These are phyloP conservation scores for Mionectes macconnelli DNA, from an alignment of 2,113 vertebrate species.

Conservation along the genomic window DNA sequence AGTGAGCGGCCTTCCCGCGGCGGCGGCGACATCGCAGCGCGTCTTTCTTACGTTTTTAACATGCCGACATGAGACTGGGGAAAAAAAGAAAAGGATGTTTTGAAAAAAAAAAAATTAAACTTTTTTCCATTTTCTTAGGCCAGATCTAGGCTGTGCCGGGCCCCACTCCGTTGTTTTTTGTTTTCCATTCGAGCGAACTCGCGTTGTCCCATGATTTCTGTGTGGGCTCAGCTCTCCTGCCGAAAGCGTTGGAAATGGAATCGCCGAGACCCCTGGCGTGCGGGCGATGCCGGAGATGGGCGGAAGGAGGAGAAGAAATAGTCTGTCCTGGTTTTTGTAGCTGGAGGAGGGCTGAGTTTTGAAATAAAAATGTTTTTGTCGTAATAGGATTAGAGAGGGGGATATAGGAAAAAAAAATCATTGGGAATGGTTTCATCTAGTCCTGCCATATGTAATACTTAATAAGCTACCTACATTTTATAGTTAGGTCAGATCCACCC, in stretches of 20 bases:
- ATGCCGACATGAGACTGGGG: conserved; percentile 29
- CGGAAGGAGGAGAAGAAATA: conserved; percentile 1
- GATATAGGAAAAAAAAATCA: conserved; percentile 44
- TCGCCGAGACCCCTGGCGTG: conserved; percentile 52
- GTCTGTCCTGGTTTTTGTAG: conserved; percentile 37
- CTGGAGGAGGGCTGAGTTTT: conserved; percentile 57
- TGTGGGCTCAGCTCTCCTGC: conserved; percentile 58
- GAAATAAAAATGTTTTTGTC: conserved; percentile 67
- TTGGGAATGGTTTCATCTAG: conserved; percentile 70
- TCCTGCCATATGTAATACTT: conserved; percentile 75
- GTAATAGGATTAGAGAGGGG: conserved; percentile 70
- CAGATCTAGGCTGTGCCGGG: conserved; percentile 54
- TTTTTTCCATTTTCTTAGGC: conserved; percentile 62
- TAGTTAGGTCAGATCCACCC: conserved; percentile 72
- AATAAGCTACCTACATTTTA: conserved; percentile 74
- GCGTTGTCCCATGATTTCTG: conserved; percentile 48
- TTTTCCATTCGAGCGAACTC: conserved; percentile 54
- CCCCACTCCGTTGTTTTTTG: conserved; percentile 13
- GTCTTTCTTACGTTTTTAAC: conserved; percentile 38
- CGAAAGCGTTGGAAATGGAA: conserved; percentile 59
- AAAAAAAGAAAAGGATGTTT: neutral
- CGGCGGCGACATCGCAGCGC: neutral
- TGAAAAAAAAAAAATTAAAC: conserved; percentile 42
- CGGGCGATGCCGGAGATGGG: conserved; percentile 21
- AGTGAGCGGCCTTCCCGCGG: conserved; percentile 75